Evolutionary conservation across 2,113 vertebrate genomes (phyloP).

Genomic region (Ammodytes marinus): DNA sequence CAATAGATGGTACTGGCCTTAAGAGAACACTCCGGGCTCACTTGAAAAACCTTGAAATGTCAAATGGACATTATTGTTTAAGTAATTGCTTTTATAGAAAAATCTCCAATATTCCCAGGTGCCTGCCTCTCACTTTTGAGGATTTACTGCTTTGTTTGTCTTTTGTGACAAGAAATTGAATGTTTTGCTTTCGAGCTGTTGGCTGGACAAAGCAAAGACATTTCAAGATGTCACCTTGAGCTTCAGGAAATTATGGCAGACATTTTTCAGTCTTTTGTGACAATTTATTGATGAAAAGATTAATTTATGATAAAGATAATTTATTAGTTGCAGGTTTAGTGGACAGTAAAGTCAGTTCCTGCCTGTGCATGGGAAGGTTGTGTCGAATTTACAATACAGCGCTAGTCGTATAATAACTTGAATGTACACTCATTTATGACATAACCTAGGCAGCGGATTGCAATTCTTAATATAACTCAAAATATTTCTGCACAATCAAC

Average conservation of each 20-base stretch:
- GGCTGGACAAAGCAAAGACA: neutral
- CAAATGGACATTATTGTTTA: neutral
- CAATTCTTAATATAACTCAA: conserved; percentile 27
- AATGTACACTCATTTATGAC: neutral
- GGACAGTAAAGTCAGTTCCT: neutral
- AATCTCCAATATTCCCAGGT: neutral
- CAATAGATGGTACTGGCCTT: neutral
- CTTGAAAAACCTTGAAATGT: neutral
- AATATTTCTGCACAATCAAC: conserved; percentile 26
- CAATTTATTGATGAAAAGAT: neutral
- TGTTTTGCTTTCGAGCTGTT: neutral
- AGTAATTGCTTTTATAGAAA: neutral
- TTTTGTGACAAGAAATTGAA: neutral
- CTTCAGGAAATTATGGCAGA: neutral
- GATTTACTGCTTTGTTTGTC: neutral
- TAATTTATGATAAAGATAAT: neutral
- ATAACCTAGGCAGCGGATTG: conserved; percentile 6
- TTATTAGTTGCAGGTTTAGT: neutral
- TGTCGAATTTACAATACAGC: neutral
- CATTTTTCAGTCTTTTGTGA: neutral
- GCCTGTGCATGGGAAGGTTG: neutral
- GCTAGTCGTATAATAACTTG: neutral
- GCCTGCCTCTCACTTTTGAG: neutral
- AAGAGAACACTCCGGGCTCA: conserved; percentile 5
- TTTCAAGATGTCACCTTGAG: neutral